phyloP scores from a whole-genome alignment of 1,140 invertebrate genomes.

The Alviniconcha marisindica region DNA sequence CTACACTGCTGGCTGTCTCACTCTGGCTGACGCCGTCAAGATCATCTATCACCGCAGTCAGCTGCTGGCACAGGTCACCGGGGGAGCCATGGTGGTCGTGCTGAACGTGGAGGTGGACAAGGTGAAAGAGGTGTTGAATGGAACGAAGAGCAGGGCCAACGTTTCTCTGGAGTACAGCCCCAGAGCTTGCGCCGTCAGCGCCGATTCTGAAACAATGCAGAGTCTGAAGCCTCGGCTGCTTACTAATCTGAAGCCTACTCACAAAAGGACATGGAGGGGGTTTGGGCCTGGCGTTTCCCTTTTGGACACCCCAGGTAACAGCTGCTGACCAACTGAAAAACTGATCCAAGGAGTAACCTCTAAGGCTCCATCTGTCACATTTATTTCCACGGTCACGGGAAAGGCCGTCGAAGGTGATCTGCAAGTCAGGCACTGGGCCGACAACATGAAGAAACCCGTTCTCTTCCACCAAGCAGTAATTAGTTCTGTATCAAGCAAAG shows the following conservation, averaged over 20 bases:
- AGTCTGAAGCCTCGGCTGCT: slow-evolving; percentile 27
- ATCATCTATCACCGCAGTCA: slow-evolving; percentile 57
- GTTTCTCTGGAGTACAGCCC: slow-evolving; percentile 61
- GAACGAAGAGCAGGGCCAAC: slow-evolving; percentile 40
- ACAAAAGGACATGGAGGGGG: slow-evolving; percentile 24
- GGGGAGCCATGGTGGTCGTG: slow-evolving; percentile 62
- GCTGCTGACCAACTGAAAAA: slow-evolving; percentile 26
- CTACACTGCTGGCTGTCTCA: slow-evolving; percentile 51
- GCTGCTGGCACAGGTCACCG: slow-evolving; percentile 39
- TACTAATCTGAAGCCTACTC: no score
- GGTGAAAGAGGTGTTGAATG: slow-evolving; percentile 42
- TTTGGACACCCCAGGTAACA: slow-evolving; percentile 39
- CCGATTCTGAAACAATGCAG: slow-evolving; percentile 45
- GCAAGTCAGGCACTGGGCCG: slow-evolving; percentile 49
- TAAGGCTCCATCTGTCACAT: slow-evolving; percentile 22
- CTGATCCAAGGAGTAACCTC: slow-evolving; percentile 30
- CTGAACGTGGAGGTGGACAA: slow-evolving; percentile 40
- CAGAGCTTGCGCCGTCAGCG: slow-evolving; percentile 59
- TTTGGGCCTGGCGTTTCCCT: slow-evolving; percentile 44
- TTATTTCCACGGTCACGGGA: slow-evolving; percentile 58
- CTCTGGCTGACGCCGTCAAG: slow-evolving; percentile 55
- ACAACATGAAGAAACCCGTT: slow-evolving; percentile 54
- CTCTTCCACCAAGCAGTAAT: slow-evolving; percentile 46
- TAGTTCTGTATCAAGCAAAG: slow-evolving; percentile 8
- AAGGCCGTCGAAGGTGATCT: not conserved